These are phyloP conservation scores for Creontiades dilutus DNA, from an alignment of 2,888 invertebrate genomes.

Conservation along the genomic window DNA sequence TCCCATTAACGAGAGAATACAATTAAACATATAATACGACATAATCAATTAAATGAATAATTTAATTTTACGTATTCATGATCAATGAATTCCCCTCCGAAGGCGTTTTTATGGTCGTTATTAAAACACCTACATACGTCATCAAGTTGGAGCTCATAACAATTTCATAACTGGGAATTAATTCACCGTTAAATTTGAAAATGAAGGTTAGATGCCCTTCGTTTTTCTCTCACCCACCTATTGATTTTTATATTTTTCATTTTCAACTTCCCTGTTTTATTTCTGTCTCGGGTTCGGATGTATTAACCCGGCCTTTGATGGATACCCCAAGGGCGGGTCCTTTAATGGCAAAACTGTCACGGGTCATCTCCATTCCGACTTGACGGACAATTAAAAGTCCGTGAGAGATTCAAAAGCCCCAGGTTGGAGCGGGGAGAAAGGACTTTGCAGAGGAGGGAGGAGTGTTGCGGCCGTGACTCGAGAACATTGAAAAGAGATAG, in stretches of 20 bases:
- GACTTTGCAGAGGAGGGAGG: not conserved
- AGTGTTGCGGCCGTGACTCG: not conserved
- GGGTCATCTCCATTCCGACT: not conserved
- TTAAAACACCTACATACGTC: too few species aligned
- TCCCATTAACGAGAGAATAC: too few species aligned
- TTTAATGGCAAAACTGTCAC: conserved; percentile 34
- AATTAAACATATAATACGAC: too few species aligned
- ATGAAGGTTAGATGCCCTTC: not conserved
- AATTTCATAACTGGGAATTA: not conserved
- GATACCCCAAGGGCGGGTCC: conserved; percentile 9
- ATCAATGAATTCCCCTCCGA: too few species aligned
- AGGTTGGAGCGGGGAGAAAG: not conserved
- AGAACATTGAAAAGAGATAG: conserved; percentile 32
- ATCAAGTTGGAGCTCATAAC: too few species aligned
- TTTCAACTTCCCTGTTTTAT: conserved; percentile 10
- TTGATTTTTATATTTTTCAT: conserved; percentile 18
- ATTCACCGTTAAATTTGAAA: conserved; percentile 7
- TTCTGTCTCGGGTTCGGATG: not conserved
- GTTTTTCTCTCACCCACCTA: not conserved
- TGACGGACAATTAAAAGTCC: conserved; percentile 37
- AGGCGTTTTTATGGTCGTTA: too few species aligned
- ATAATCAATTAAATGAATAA: too few species aligned
- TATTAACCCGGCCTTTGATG: conserved; percentile 20
- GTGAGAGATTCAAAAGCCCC: conserved; percentile 23
- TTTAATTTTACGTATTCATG: too few species aligned